These are phyloP conservation scores for Clistopyga incitator DNA, from an alignment of 2,888 invertebrate species.

Conservation along the genomic window DNA sequence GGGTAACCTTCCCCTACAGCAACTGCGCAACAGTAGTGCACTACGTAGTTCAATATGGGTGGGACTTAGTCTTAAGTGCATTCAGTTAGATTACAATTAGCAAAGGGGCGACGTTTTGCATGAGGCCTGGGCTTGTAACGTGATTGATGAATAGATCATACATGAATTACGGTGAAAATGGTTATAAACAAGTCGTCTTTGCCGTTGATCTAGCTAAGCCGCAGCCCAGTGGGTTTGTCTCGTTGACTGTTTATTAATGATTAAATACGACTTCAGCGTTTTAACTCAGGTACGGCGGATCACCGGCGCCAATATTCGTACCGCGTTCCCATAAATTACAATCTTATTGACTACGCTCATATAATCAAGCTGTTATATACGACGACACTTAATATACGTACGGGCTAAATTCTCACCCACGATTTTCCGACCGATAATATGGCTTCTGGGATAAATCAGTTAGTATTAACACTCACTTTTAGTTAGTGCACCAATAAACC, in stretches of 20 bases:
- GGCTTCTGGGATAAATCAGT: constrained; percentile 15
- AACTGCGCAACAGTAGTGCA: constrained; percentile 22
- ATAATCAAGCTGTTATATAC: constrained; percentile 3
- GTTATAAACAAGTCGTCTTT: constrained; percentile 35
- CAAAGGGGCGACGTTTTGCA: background rate
- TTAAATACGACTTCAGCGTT: constrained; percentile 9
- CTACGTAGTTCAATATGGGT: background rate
- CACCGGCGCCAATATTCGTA: constrained; percentile 44
- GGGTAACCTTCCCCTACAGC: background rate
- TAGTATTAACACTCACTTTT: background rate
- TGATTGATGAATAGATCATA: constrained; percentile 28
- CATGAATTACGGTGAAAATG: constrained; percentile 19
- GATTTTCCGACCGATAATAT: constrained; percentile 9
- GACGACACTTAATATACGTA: background rate
- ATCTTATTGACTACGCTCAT: constrained; percentile 1
- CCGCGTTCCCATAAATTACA: constrained; percentile 36
- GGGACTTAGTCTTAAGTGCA: constrained; percentile 13
- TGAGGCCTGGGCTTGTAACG: constrained; percentile 17
- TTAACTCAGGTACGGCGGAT: constrained; percentile 36
- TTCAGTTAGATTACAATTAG: constrained; percentile 39
- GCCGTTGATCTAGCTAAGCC: constrained; percentile 9
- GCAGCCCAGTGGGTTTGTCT: background rate
- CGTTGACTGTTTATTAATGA: constrained; percentile 19
- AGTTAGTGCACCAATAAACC: background rate
- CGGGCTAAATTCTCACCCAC: constrained; percentile 31